A percentile compares a stretch with the other conserved stretches of the same genome.
Evolutionary conservation across 2,888 invertebrate species (phyloP).

Genomic region (Phyto melanocephala): DNA sequence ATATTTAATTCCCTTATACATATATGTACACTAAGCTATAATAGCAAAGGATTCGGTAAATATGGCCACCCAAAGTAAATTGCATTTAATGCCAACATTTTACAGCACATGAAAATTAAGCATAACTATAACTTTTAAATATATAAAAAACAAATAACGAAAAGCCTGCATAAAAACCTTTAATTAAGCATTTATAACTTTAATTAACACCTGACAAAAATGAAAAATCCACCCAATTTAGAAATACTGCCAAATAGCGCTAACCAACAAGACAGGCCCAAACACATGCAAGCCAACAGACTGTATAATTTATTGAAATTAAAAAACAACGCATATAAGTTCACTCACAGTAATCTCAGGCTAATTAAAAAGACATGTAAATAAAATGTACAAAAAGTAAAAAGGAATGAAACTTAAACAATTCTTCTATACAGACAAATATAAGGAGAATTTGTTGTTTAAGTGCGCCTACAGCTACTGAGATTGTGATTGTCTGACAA

Average conservation of each 20-base stretch:
- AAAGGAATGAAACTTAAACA: background rate
- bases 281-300: background rate
- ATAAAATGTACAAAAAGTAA: conserved; percentile 30
- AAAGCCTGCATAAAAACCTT: conserved; percentile 9
- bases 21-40: background rate
- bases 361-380: conserved; percentile 62
- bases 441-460: conserved; percentile 1
- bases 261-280: background rate
- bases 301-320: conserved; percentile 11
- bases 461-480: conserved; percentile 34
- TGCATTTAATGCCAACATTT: conserved; percentile 7
- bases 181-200: conserved; percentile 56
- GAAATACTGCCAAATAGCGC: conserved; percentile 3
- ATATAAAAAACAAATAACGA: background rate
- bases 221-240: background rate
- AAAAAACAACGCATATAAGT: background rate
- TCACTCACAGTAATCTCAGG: conserved; percentile 28
- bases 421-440: background rate
- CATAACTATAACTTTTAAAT: conserved; percentile 15
- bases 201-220: conserved; percentile 61
- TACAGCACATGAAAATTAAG: background rate
- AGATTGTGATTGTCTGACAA: background rate
- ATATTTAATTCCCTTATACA: background rate
- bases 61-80: conserved; percentile 39
- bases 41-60: background rate